A percentile compares a stretch with the other conserved stretches of the same genome.
These are phyloP conservation scores for Bombus affinis DNA, from an alignment of 1,140 invertebrate species.

Conservation along the genomic window DNA sequence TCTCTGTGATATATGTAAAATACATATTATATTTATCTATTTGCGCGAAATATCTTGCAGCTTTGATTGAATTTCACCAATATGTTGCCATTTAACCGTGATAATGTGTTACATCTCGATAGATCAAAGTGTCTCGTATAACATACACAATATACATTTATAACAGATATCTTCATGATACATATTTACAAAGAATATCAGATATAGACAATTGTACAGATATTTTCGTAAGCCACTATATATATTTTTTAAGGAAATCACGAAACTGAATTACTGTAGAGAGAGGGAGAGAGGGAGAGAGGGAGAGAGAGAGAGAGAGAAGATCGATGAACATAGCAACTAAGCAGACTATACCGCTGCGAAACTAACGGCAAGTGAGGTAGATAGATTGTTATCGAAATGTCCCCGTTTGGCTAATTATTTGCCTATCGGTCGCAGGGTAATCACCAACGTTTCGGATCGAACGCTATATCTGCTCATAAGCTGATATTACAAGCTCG, in stretches of 20 bases:
- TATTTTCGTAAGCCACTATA: neutral
- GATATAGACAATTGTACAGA: too few relatives aligned
- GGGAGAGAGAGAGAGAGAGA: neutral
- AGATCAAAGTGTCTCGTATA: neutral
- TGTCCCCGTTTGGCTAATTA: conserved; percentile 22
- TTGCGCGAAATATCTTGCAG: too few relatives aligned
- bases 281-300: too few relatives aligned
- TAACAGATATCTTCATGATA: neutral
- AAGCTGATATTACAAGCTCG: neutral
- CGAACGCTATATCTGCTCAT: neutral
- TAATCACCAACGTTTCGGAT: conserved; percentile 29
- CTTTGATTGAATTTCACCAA: too few relatives aligned
- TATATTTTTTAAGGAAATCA: neutral
- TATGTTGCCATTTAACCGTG: too few relatives aligned
- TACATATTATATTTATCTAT: too few relatives aligned
- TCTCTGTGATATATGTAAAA: too few relatives aligned
- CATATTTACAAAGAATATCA: neutral
- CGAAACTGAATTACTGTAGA: too few relatives aligned
- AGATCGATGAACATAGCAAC: conserved; percentile 2
- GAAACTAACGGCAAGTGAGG: conserved; percentile 7
- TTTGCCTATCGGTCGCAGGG: conserved; percentile 34
- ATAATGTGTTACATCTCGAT: too few relatives aligned
- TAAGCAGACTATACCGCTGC: too few relatives aligned
- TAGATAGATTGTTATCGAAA: conserved; percentile 41
- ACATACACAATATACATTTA: neutral